Conservation (phyloP, 1,140 invertebrate genomes). For the Drosophila trapezifrons region DNA sequence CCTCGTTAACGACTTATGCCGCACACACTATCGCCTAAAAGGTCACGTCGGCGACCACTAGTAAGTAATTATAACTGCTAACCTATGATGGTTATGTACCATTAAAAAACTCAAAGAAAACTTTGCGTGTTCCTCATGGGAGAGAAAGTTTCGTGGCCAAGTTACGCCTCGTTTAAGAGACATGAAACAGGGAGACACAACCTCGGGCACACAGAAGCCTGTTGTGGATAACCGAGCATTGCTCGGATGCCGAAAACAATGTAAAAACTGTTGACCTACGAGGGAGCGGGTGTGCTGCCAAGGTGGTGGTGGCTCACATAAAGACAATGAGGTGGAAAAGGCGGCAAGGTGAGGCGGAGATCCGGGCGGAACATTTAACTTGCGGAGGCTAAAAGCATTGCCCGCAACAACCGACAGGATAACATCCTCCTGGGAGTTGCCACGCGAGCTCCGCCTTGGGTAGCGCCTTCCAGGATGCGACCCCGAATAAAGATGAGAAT, state of each 20-base stretch:
- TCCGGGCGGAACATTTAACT: constrained; percentile 53
- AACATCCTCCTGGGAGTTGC: constrained; percentile 70
- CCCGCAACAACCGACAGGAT: constrained; percentile 51
- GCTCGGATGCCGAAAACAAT: constrained; percentile 67
- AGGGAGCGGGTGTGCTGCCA: constrained; percentile 13
- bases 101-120: constrained; percentile 39
- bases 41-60: constrained; percentile 42
- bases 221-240: constrained; percentile 61
- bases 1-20: constrained; percentile 5
- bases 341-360: constrained; percentile 21
- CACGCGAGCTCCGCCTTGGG: constrained; percentile 50
- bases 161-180: constrained; percentile 34
- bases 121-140: constrained; percentile 38
- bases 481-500: background rate
- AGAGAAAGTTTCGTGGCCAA: constrained; percentile 48
- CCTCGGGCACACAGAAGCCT: constrained; percentile 28
- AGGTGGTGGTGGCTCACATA: constrained; percentile 26
- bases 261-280: constrained; percentile 75
- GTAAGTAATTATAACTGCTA: constrained; percentile 55
- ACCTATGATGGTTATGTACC: constrained; percentile 58
- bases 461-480: constrained; percentile 1
- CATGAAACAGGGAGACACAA: constrained; percentile 35
- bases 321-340: constrained; percentile 65
- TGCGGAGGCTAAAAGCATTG: constrained; percentile 72
- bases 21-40: constrained; percentile 6